Base-by-base conservation (phyloP, 2,797 vertebrate genomes). In the Sebastes nivosus region DNA sequence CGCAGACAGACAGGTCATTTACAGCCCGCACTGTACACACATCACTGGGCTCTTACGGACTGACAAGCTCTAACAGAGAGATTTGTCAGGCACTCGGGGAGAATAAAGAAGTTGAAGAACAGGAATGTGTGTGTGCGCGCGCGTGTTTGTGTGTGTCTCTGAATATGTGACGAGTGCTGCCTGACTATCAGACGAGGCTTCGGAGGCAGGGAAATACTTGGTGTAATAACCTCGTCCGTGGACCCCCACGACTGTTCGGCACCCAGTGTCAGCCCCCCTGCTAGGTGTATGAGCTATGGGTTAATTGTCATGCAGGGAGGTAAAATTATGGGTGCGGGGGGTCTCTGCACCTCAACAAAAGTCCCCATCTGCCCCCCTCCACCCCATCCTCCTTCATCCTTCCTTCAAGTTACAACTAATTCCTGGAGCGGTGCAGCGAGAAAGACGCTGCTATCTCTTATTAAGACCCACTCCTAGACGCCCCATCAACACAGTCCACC, bases 261-360 rank as follows among this genome's bases (percentile, higher is more conserved):
- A 92, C 89, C 88, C 88, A 69, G 70, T 71, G 46, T 66, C 79
- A 75, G 87, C 81, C 92, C 93, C 91, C 94, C 92, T 67, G 80
- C 93, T 88, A 80, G 66, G 87, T 85, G 79, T 80, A 82, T 84
- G 88, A 88, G 92, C 92, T 86, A 42, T 16, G 90, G 94, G 96
- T 95, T 96, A 96, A 96, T 95, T 95, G 94, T 90, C 93, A 92
- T 90, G 89, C 93, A 87, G 92, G 89, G 93, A 92, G 89, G 94
- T 93, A 94, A 93, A 94, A 94, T 90, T 85, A 79, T 92, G 93
- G 92, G 90, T 93, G 91, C 77, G 89, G 95, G 92, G 93, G 94
- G 93, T 95, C 93, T 89, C 72, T 86, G 82, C 90, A 95, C 93
- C 94, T 95, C 93, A 90, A 91, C 92, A 90, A 92, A 91, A 94